Percentiles rank a stretch among this genome's conserved stretches.
Evolutionary conservation across 2,113 vertebrate species (phyloP).

Genomic region (Empidonax traillii): DNA sequence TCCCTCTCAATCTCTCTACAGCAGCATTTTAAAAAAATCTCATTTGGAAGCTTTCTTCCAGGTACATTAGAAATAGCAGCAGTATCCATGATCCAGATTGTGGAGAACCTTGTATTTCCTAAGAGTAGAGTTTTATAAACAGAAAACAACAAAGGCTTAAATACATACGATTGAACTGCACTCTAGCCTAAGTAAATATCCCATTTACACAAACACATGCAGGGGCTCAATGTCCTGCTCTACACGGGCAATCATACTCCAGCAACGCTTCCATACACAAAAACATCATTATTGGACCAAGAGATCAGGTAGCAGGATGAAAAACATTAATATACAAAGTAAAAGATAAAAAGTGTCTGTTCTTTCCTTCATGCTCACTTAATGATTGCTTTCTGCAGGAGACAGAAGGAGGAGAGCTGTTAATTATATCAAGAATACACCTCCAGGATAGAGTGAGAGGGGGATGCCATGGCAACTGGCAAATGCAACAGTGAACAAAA

Average conservation of each 20-base stretch:
- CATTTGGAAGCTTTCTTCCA: background rate
- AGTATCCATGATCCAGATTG: background rate
- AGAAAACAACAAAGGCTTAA: background rate
- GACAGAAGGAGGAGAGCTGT: slow-evolving; percentile 80
- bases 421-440: slow-evolving; percentile 78
- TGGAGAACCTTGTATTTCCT: background rate
- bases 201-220: background rate
- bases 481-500: slow-evolving; percentile 73
- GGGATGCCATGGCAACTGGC: slow-evolving; percentile 84
- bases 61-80: background rate
- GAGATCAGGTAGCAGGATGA: background rate
- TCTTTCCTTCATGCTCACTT: slow-evolving; percentile 63
- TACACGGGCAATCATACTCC: background rate
- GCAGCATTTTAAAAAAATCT: background rate
- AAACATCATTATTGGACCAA: background rate
- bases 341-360: slow-evolving; percentile 25
- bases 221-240: background rate
- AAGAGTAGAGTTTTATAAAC: background rate
- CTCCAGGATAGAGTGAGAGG: slow-evolving; percentile 71
- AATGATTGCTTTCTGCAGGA: slow-evolving; percentile 79
- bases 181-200: background rate
- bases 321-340: background rate
- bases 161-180: background rate
- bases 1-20: background rate
- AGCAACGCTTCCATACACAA: background rate